Conservation (phyloP, 2,888 invertebrate genomes). For the Macropis europaea region DNA sequence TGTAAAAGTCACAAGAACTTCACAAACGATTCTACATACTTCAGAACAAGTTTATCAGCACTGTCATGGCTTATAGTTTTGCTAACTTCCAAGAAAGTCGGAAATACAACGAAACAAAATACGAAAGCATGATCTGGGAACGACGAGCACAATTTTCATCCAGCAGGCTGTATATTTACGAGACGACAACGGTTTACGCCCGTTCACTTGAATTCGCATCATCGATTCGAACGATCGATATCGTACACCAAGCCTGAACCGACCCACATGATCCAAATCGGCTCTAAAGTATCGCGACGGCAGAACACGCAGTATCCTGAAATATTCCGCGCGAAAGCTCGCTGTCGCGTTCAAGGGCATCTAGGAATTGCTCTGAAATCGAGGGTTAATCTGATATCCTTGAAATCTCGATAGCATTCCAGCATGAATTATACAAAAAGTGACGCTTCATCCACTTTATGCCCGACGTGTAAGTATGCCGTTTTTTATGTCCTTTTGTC, state of each 20-base stretch:
- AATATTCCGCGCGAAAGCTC: not conserved
- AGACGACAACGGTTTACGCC: conserved; percentile 16
- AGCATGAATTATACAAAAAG: not conserved
- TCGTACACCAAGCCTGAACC: not conserved
- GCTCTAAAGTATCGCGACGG: conserved; percentile 26
- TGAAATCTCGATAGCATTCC: not conserved
- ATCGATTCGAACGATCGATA: conserved; percentile 5
- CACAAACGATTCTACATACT: too few species aligned
- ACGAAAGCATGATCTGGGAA: not conserved
- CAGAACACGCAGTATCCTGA: too few species aligned
- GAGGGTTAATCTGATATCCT: not conserved
- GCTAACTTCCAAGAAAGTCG: not conserved
- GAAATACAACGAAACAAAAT: conserved; percentile 1
- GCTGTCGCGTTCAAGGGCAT: not conserved
- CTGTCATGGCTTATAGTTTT: not conserved
- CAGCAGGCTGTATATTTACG: conserved; percentile 19
- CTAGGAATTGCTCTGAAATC: not conserved
- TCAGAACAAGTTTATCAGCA: too few species aligned
- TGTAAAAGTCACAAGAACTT: too few species aligned
- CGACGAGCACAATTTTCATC: conserved; percentile 1
- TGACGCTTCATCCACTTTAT: too few species aligned
- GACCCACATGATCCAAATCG: conserved; percentile 26
- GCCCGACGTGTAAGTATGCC: too few species aligned
- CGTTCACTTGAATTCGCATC: conserved; percentile 6
- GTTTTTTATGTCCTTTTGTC: too few species aligned